These are phyloP conservation scores for Cosmorhoe ocellata DNA, from an alignment of 2,888 invertebrate genomes.

Conservation along the genomic window DNA sequence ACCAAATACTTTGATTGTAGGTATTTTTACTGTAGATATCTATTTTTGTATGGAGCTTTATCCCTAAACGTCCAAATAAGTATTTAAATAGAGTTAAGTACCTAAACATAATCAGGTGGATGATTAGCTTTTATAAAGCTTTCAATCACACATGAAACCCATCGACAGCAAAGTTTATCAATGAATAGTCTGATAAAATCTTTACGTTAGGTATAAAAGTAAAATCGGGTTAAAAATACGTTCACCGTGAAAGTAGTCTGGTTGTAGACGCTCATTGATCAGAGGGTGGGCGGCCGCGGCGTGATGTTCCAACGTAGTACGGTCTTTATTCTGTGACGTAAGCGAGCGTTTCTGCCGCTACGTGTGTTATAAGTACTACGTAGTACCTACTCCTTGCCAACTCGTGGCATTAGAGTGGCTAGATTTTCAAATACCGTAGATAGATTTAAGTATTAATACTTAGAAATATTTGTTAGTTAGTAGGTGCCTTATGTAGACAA, in stretches of 20 bases:
- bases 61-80: too few species aligned
- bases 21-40: too few species aligned
- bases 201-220: slow-evolving; percentile 40
- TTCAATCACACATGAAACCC: not conserved
- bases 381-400: slow-evolving; percentile 13
- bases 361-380: slow-evolving; percentile 7
- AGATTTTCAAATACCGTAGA: not conserved
- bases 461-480: too few species aligned
- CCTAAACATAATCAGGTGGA: too few species aligned
- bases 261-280: slow-evolving; percentile 75
- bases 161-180: slow-evolving; percentile 18
- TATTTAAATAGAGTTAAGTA: too few species aligned
- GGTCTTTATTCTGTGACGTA: too few species aligned
- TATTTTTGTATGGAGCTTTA: too few species aligned
- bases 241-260: slow-evolving; percentile 67
- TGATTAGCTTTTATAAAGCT: too few species aligned
- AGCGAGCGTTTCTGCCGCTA: slow-evolving; percentile 60
- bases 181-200: slow-evolving; percentile 33
- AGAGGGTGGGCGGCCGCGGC: slow-evolving; percentile 49
- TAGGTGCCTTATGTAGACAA: too few species aligned
- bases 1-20: too few species aligned
- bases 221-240: slow-evolving; percentile 55
- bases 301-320: slow-evolving; percentile 57
- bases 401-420: not conserved
- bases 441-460: too few species aligned